Percentiles rank a stretch among this genome's conserved stretches.
Evolutionary conservation across 2,113 vertebrate species (phyloP).

Genomic region (Pardalotus punctatus): DNA sequence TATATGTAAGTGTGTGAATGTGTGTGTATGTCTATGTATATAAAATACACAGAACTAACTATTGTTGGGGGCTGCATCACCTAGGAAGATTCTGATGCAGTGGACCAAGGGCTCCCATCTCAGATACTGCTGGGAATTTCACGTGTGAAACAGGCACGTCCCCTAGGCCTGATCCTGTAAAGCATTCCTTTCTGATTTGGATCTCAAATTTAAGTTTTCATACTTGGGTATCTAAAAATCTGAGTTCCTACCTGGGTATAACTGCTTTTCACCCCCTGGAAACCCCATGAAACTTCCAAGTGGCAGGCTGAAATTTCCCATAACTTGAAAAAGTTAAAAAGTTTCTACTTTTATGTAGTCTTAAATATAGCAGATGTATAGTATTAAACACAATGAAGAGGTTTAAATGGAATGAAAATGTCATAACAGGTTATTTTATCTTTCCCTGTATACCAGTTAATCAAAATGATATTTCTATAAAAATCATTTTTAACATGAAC

Average conservation of each 20-base stretch:
- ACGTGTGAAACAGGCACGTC: background rate
- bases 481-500: background rate
- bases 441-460: slow-evolving; percentile 19
- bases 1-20: background rate
- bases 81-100: background rate
- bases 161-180: background rate
- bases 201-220: background rate
- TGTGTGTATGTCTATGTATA: slow-evolving; percentile 27
- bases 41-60: slow-evolving; percentile 3
- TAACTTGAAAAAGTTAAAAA: background rate
- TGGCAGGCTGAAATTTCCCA: background rate
- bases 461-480: slow-evolving; percentile 27
- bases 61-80: background rate
- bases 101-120: background rate
- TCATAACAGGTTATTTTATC: background rate
- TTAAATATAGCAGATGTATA: background rate
- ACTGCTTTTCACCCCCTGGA: background rate
- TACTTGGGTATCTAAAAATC: background rate
- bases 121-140: background rate
- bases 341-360: background rate
- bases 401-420: background rate
- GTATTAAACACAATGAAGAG: background rate
- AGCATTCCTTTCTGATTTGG: background rate
- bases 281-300: background rate
- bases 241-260: background rate